A percentile compares a stretch with the other conserved stretches of the same genome.
Conservation (phyloP, 2,113 vertebrate genomes). For the Callaeas wilsoni region DNA sequence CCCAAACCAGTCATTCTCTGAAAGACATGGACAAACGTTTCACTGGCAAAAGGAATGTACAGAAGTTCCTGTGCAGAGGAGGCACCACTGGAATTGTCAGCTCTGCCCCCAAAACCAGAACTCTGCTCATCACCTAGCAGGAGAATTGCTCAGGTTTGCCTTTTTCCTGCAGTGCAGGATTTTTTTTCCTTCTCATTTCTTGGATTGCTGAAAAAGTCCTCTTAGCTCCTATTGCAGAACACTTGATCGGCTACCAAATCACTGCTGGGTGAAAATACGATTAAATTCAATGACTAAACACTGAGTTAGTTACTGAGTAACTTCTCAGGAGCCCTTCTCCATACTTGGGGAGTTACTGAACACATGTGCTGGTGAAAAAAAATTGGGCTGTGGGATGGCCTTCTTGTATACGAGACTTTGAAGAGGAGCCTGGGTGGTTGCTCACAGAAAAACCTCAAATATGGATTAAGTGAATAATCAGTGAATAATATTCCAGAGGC, state of each 20-base stretch:
- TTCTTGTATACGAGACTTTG: accelerated
- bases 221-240: neutral
- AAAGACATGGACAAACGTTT: neutral
- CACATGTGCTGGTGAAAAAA: neutral
- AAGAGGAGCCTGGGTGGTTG: neutral
- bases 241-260: neutral
- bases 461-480: neutral
- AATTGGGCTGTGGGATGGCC: too few species aligned
- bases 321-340: neutral
- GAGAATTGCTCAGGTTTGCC: neutral
- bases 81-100: accelerated
- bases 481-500: neutral
- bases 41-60: accelerated
- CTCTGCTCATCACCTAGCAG: neutral
- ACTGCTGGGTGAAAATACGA: neutral
- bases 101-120: neutral
- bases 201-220: accelerated
- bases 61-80: neutral
- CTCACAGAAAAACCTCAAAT: neutral
- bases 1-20: accelerated
- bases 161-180: neutral
- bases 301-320: constrained; percentile 23
- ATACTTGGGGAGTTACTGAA: neutral
- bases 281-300: neutral
- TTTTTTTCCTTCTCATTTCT: neutral